Conservation (phyloP, 1,140 invertebrate species). For the Andrena cerasifolii region DNA sequence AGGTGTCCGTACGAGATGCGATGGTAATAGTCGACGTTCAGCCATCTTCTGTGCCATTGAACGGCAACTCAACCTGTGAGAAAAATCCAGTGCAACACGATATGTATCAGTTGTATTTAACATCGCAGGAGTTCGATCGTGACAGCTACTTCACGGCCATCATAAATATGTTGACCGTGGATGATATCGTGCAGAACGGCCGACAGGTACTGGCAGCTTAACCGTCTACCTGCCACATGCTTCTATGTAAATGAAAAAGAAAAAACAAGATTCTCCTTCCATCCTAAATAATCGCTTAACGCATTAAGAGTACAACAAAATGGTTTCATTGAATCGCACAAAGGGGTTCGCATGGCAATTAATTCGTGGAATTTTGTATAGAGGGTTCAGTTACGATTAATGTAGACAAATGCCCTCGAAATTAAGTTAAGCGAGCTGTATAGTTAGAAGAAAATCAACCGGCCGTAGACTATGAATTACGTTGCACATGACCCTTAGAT, state of each 20-base stretch:
- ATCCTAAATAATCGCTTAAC: no score
- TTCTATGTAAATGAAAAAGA: no score
- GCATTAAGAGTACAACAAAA: no score
- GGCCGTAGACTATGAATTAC: no score
- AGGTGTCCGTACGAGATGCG: slow-evolving; percentile 79
- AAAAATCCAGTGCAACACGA: slow-evolving; percentile 80
- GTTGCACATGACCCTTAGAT: no score
- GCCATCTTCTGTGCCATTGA: slow-evolving; percentile 80
- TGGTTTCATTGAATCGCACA: no score
- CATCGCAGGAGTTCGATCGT: slow-evolving; percentile 83
- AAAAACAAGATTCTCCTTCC: no score
- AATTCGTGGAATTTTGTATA: neutral
- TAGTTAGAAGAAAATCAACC: no score
- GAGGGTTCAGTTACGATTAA: neutral
- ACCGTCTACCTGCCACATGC: no score
- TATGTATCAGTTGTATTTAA: slow-evolving; percentile 86
- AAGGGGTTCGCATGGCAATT: no score
- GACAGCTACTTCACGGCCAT: slow-evolving; percentile 86
- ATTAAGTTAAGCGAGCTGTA: no score
- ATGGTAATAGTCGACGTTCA: slow-evolving; percentile 85
- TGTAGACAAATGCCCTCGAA: no score
- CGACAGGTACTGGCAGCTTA: slow-evolving; percentile 83
- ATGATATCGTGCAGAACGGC: slow-evolving; percentile 83
- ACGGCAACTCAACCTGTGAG: slow-evolving; percentile 70
- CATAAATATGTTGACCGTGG: slow-evolving; percentile 84